These are phyloP conservation scores for Donacobius atricapilla DNA, from an alignment of 2,113 vertebrate species.

Conservation along the genomic window DNA sequence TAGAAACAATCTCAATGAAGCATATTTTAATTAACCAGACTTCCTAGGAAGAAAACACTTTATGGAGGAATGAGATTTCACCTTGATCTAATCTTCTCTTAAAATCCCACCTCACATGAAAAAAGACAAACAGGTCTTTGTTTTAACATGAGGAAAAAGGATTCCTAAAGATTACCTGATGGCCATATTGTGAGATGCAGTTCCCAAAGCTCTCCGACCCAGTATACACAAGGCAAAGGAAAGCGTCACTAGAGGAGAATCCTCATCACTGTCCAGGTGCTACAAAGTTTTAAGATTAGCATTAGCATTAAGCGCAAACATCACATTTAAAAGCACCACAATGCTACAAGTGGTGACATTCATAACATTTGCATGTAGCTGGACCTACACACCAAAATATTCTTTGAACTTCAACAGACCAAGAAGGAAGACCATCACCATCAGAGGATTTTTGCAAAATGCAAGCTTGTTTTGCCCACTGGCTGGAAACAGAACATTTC, in stretches of 20 bases:
- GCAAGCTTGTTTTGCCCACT: neutral
- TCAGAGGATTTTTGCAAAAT: neutral
- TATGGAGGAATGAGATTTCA: neutral
- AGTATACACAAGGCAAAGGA: conserved; percentile 92
- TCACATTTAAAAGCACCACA: neutral
- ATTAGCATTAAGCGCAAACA: neutral
- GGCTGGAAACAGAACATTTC: neutral
- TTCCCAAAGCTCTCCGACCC: conserved; percentile 90
- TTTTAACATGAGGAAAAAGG: neutral
- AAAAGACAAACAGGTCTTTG: neutral
- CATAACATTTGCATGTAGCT: neutral
- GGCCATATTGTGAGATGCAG: conserved; percentile 92
- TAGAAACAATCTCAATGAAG: neutral
- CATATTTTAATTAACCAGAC: neutral
- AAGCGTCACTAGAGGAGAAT: conserved; percentile 90
- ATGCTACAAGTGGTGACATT: neutral
- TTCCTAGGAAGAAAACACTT: neutral
- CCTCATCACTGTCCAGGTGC: conserved; percentile 89
- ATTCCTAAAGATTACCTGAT: conserved; percentile 82
- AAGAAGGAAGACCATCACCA: neutral
- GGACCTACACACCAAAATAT: neutral
- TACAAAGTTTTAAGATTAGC: conserved; percentile 58
- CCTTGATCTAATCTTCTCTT: neutral
- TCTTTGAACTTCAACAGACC: neutral
- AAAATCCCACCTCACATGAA: neutral